Evolutionary conservation across 2,797 vertebrate species (phyloP), one percentile per base, ranked within the genome.

Genomic region (Okamejei kenojei): DNA sequence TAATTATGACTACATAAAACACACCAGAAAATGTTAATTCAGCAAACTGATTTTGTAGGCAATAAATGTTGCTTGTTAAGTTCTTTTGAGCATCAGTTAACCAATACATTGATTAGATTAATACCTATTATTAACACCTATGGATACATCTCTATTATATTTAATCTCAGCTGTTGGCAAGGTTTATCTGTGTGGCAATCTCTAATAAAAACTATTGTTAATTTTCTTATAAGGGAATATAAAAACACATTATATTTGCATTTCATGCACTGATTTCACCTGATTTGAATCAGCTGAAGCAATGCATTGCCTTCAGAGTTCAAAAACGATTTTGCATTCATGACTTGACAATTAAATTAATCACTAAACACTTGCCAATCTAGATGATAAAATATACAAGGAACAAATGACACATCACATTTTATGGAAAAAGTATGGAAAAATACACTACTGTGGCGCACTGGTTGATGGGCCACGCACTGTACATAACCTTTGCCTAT

Each of bases 361-460:
- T 79, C 81, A 54, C 79, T 54, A 61, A 82, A 82, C 45, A 29
- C 71, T 73, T 15, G 54, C 58, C 10, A 61, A 58, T 58, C 23
- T 54, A 10, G 81, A 29, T 82, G 45, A 54, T 61, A 82, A 82
- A 82, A 58, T 95, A 95, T 95, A 94, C 94, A 45, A 45, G 95
- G 94, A 94, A 96, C 95, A 97, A 96, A 94, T 95, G 95, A 95
- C 86, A 95, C 86, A 97, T 96, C 54, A 94, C 78, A 94, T 94
- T 96, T 96, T 96, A 94, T 94, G 93, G 95, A 95, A 95, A 94
- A 93, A 95, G 93, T 94, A 95, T 94, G 95, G 95, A 2, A 2
- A 45, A 45, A 45, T 1, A 45, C 45, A 1, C 1, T 45, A 97
- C 45, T 45, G 45, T 45, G 45, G 45, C 45, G 2, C 45, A 45